Evolutionary conservation across 2,888 invertebrate genomes (phyloP).

Genomic region (Lepidonotus clava): DNA sequence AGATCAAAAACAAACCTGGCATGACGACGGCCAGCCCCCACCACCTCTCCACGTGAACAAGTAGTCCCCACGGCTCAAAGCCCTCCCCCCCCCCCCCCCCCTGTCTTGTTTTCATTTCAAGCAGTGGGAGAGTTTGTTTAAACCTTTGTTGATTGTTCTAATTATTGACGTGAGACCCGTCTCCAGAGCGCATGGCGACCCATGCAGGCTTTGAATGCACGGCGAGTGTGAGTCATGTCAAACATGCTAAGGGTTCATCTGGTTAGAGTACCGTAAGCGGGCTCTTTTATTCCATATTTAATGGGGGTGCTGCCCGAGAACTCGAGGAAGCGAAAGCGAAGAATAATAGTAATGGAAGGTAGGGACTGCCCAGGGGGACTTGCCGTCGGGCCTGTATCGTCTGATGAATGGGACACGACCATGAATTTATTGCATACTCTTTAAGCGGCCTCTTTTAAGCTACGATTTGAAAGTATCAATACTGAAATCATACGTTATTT

Average conservation of each 20-base stretch:
- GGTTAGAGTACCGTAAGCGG: constrained; percentile 1
- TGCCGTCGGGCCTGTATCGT: too few species aligned
- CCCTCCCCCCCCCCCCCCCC: neutral
- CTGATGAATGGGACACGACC: too few species aligned
- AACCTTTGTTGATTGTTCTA: constrained; percentile 26
- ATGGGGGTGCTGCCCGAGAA: neutral
- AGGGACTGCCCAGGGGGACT: too few species aligned
- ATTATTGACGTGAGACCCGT: constrained; percentile 11
- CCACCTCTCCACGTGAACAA: too few species aligned
- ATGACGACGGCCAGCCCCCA: too few species aligned
- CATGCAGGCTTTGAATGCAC: neutral
- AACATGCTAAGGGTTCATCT: constrained; percentile 9
- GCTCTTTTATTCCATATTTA: constrained; percentile 38
- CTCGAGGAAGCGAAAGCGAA: constrained; percentile 20
- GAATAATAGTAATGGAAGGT: constrained; percentile 23
- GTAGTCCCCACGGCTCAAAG: neutral
- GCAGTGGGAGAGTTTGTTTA: neutral
- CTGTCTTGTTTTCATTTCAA: neutral
- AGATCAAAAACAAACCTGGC: too few species aligned
- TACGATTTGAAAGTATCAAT: too few species aligned
- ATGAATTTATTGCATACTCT: too few species aligned
- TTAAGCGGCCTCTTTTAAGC: too few species aligned
- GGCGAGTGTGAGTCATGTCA: constrained; percentile 8
- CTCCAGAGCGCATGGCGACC: neutral
- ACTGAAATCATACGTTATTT: too few species aligned